Conservation (phyloP, 2,797 vertebrate species). For the Rhinophrynus dorsalis region DNA sequence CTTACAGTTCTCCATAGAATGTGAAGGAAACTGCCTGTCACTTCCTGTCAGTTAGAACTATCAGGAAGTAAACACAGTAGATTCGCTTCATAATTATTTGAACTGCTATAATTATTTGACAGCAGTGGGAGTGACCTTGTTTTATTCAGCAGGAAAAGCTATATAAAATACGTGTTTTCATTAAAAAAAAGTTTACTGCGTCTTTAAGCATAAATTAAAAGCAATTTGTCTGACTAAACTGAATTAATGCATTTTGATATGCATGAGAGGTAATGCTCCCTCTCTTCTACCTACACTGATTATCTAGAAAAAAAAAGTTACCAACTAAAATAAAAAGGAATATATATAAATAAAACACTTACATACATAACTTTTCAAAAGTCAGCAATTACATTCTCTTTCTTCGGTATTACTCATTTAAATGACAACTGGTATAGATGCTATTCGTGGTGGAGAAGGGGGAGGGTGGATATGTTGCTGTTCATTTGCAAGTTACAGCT, state of each 20-base stretch:
- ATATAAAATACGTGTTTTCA: too few species aligned
- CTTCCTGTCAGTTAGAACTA: too few species aligned
- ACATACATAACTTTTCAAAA: slow-evolving; percentile 9
- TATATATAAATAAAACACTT: slow-evolving; percentile 12
- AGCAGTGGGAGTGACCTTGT: too few species aligned
- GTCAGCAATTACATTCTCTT: background rate
- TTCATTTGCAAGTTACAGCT: background rate
- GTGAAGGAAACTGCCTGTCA: too few species aligned
- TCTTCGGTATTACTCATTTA: slow-evolving; percentile 16
- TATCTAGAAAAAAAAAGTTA: background rate
- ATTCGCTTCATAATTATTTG: too few species aligned
- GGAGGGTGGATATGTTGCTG: background rate
- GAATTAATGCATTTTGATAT: slow-evolving; percentile 8
- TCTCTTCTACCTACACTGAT: background rate
- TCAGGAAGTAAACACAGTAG: too few species aligned
- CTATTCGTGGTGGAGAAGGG: background rate
- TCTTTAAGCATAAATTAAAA: background rate
- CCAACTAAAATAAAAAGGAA: background rate
- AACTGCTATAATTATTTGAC: too few species aligned
- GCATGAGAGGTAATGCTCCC: background rate
- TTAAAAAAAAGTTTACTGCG: too few species aligned
- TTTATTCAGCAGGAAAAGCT: too few species aligned
- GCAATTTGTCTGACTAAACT: background rate
- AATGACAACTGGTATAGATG: slow-evolving; percentile 11
- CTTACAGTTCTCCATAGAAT: too few species aligned